Base-by-base conservation (phyloP, 2,797 vertebrate species). In the Sebastes umbrosus region DNA sequence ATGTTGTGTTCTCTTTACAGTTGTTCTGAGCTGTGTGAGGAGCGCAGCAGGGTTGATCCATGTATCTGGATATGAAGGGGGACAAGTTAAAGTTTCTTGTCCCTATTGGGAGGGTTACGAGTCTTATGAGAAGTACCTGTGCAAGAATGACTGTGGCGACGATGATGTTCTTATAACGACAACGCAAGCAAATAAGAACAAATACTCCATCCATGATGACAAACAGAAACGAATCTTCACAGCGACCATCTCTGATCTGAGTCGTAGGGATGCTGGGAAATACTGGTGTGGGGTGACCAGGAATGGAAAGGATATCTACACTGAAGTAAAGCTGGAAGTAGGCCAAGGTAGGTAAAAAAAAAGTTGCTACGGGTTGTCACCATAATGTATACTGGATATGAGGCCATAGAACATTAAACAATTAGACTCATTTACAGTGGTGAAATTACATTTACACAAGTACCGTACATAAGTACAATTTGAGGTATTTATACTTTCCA, bases 51-150 rank as follows among this genome's bases (percentile, higher is more conserved):
- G 0, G 1, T 0, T n/a, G 65, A 77, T 88, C 57, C 32, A 0
- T 22, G 76, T 72, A 14, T 77, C 29, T 69, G 92, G 83, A 63
- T 84, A 89, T 66, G 24, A 80, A 58, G 69, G 89, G 5, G 12
- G 11, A 31, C 11, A 74, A 3, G 79, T 62, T 1, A 1, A 6
- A 0, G 13, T 94, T 8, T 52, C 14, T 6, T 93, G 93, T 24
- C 2, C 55, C 5, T 94, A 92, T 58, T 0, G 0, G 1, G 0
- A 0, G 0, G 50, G 57, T 31, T 92, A 91, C 58, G 57, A 91
- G 24, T 4, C 9, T 2, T 22, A 87, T 67, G 36, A 72, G 1
- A 94, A 95, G 72, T 94, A 95, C 75, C 32, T 95, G 55, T 95
- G 93, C 62, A 91, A 24, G 69, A 62, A 80, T 0, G 0, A 29